Percentiles rank a stretch among this genome's conserved stretches.
Conservation (phyloP, 1,140 invertebrate genomes). For the Cyclargus thomasi region DNA sequence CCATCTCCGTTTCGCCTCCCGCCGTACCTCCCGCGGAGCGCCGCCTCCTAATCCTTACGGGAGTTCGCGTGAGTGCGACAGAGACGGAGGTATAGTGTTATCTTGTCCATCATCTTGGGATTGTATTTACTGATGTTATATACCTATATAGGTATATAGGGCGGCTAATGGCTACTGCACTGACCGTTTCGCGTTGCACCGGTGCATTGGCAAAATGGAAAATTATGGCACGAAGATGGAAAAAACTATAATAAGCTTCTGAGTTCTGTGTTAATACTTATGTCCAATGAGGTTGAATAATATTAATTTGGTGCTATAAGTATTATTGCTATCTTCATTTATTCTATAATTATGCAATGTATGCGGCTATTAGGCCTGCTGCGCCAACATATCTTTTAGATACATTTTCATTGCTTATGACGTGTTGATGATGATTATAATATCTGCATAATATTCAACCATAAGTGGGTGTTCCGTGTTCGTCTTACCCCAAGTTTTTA, state of each 20-base stretch:
- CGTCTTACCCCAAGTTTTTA: constrained; percentile 53
- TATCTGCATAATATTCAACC: not conserved
- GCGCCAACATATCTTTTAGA: too few species aligned
- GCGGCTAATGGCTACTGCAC: constrained; percentile 28
- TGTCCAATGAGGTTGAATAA: too few species aligned
- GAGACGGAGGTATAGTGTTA: constrained; percentile 52
- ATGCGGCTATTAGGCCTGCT: too few species aligned
- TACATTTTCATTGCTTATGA: not conserved
- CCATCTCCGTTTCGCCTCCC: constrained; percentile 59
- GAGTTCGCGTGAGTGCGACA: constrained; percentile 34
- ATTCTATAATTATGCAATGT: too few species aligned
- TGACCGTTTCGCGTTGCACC: not conserved
- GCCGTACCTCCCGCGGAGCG: constrained; percentile 36
- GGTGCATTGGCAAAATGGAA: not conserved
- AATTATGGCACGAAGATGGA: not conserved
- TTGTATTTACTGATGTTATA: constrained; percentile 46
- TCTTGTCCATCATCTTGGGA: constrained; percentile 62
- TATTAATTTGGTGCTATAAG: too few species aligned
- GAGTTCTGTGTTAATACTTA: too few species aligned
- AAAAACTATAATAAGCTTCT: not conserved
- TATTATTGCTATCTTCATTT: too few species aligned
- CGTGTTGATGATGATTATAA: not conserved
- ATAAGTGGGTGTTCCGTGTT: constrained; percentile 32
- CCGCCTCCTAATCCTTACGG: constrained; percentile 43
- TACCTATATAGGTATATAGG: constrained; percentile 28